Evolutionary conservation across 2,113 vertebrate species (phyloP).

Genomic region (Oenanthe melanoleuca): DNA sequence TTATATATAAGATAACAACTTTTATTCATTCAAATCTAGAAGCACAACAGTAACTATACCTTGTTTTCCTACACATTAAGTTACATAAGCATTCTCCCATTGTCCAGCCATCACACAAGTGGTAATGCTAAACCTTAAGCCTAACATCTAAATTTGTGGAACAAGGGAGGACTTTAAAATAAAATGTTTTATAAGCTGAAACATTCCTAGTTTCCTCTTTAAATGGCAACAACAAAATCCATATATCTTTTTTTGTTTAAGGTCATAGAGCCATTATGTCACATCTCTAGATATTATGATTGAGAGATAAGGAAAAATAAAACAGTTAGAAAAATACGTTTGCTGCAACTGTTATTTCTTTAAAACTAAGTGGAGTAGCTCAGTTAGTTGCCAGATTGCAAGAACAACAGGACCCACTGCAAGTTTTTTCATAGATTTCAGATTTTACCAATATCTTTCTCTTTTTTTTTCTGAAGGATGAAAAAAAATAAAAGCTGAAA

Average conservation of each 20-base stretch:
- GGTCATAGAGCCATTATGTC: background rate
- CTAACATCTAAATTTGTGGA: background rate
- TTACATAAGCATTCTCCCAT: background rate
- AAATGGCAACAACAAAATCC: background rate
- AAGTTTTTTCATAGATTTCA: slow-evolving; percentile 1
- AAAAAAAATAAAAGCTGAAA: slow-evolving; percentile 10
- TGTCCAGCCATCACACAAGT: background rate
- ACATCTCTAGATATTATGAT: background rate
- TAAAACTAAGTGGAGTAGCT: background rate
- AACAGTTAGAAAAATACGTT: background rate
- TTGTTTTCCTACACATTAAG: background rate
- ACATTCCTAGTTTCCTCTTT: background rate
- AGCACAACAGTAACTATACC: background rate
- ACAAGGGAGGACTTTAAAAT: background rate
- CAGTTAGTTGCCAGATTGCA: background rate
- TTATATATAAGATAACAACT: background rate
- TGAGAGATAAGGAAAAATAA: background rate
- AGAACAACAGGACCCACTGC: background rate
- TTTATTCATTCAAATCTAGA: background rate
- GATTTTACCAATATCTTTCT: background rate
- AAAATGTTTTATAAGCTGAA: background rate
- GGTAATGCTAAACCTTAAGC: background rate
- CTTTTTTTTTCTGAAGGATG: background rate
- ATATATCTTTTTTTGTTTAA: background rate
- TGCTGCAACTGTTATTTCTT: background rate